Conservation (phyloP, 2,888 invertebrate genomes). For the Acronicta alni region DNA sequence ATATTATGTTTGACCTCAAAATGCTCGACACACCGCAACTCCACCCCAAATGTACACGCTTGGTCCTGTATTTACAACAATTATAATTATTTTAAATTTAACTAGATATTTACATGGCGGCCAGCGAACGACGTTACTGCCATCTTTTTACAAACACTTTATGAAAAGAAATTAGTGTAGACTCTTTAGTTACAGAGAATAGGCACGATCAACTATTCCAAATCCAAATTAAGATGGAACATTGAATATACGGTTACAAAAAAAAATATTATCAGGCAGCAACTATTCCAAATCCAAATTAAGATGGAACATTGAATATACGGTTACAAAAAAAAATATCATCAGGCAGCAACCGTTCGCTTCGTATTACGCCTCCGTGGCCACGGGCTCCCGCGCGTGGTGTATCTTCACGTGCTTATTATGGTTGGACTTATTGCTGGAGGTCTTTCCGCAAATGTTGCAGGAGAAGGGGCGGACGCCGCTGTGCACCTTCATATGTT, state of each 20-base stretch:
- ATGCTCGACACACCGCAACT: slow-evolving; percentile 65
- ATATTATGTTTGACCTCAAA: slow-evolving; percentile 62
- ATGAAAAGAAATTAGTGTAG: slow-evolving; percentile 4
- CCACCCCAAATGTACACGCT: slow-evolving; percentile 71
- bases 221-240: not conserved
- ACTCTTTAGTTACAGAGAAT: not conserved
- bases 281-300: not conserved
- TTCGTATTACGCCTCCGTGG: slow-evolving; percentile 92
- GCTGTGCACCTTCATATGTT: slow-evolving; percentile 96
- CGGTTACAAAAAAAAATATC: not conserved
- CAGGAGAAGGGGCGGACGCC: slow-evolving; percentile 95
- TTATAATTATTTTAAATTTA: slow-evolving; percentile 78
- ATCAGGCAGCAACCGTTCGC: slow-evolving; percentile 15
- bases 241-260: not conserved
- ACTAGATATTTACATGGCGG: slow-evolving; percentile 82
- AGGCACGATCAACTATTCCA: slow-evolving; percentile 1
- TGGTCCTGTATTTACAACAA: slow-evolving; percentile 86
- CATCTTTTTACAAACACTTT: slow-evolving; percentile 11
- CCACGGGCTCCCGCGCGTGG: slow-evolving; percentile 95
- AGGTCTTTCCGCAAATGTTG: slow-evolving; percentile 96
- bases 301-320: not conserved
- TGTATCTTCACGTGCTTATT: slow-evolving; percentile 97
- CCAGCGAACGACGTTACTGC: slow-evolving; percentile 42
- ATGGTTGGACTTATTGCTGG: slow-evolving; percentile 96
- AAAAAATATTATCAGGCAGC: not conserved